phyloP scores from a whole-genome alignment of 2,797 vertebrate species.

The Parauchenoglanis punctatus region DNA sequence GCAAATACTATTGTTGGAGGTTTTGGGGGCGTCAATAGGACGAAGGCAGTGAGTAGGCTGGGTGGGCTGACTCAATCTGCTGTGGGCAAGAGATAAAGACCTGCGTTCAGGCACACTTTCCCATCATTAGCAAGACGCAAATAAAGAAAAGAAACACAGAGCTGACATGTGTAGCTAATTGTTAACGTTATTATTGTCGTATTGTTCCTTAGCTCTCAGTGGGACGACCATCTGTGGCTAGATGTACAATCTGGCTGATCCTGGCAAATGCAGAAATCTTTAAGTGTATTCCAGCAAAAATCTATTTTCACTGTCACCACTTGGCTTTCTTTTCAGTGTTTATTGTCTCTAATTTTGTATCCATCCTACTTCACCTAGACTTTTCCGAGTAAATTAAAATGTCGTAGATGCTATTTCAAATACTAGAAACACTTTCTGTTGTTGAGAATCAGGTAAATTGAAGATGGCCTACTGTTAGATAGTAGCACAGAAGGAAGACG shows the following conservation, averaged over 20 bases:
- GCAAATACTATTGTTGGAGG: slow-evolving; percentile 91
- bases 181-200: slow-evolving; percentile 57
- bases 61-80: slow-evolving; percentile 86
- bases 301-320: neutral
- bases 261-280: slow-evolving; percentile 37
- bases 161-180: slow-evolving; percentile 55
- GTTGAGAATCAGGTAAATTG: neutral
- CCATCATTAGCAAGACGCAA: slow-evolving; percentile 86
- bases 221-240: slow-evolving; percentile 43
- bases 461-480: neutral
- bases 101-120: slow-evolving; percentile 84
- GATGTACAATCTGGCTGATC: slow-evolving; percentile 38
- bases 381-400: slow-evolving; percentile 42
- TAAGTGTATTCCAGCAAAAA: slow-evolving; percentile 15
- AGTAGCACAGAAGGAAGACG: neutral
- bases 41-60: slow-evolving; percentile 83
- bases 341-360: slow-evolving; percentile 13
- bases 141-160: slow-evolving; percentile 81
- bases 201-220: slow-evolving; percentile 51
- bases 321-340: slow-evolving; percentile 3
- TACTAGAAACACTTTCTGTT: neutral
- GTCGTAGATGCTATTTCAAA: slow-evolving; percentile 8
- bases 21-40: slow-evolving; percentile 91
- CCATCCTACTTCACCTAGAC: slow-evolving; percentile 34
- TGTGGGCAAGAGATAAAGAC: slow-evolving; percentile 90